Conservation (phyloP, 2,797 vertebrate species). For the Psittacula echo region DNA sequence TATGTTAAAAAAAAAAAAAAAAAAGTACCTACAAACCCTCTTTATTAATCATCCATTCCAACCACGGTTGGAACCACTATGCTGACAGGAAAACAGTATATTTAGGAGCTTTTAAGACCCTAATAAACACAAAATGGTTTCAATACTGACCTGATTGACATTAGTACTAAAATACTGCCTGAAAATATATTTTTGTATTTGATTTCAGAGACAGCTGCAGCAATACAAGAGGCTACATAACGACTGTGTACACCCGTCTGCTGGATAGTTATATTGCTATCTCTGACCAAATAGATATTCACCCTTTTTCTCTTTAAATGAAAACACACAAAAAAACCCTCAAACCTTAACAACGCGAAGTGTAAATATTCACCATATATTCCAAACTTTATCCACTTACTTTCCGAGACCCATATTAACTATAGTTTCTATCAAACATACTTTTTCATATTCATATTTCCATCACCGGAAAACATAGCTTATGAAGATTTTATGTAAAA, state of each 20-base stretch:
- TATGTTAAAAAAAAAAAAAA: not conserved
- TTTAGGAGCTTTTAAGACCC: not conserved
- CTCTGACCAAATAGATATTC: conserved; percentile 57
- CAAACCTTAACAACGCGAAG: conserved; percentile 18
- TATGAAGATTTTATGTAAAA: not conserved
- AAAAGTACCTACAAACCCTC: not conserved
- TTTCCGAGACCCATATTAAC: not conserved
- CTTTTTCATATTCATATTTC: not conserved
- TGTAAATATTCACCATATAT: conserved; percentile 60
- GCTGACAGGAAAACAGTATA: not conserved
- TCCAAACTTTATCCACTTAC: not conserved
- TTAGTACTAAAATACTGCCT: not conserved
- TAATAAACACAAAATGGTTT: not conserved
- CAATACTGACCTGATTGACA: not conserved
- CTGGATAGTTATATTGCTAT: conserved; percentile 37
- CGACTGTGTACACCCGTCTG: not conserved
- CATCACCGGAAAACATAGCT: conserved; percentile 11
- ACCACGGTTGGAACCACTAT: not conserved
- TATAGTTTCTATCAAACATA: not conserved
- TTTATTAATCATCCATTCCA: not conserved
- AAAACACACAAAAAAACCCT: not conserved
- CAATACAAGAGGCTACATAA: conserved; percentile 2
- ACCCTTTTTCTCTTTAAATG: conserved; percentile 42
- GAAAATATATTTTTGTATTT: not conserved
- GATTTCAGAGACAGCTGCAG: not conserved